These are phyloP conservation scores for Apaloderma vittatum DNA, from an alignment of 2,113 vertebrate genomes.

Conservation along the genomic window DNA sequence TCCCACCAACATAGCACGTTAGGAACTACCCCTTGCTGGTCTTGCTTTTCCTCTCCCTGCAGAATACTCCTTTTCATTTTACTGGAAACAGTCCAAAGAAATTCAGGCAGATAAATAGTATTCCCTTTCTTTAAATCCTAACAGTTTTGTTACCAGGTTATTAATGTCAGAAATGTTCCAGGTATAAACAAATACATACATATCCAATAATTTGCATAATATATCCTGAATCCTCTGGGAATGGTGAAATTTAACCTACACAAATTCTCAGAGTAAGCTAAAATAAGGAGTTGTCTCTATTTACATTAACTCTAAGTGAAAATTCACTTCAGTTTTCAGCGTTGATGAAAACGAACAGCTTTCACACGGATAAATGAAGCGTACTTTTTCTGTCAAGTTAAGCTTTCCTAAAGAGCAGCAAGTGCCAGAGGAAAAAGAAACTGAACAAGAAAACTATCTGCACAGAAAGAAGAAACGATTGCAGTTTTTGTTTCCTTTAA, in stretches of 20 bases:
- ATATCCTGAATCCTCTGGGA: neutral
- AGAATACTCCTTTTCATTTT: neutral
- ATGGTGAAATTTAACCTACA: neutral
- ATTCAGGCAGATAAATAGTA: neutral
- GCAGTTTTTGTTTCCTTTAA: neutral
- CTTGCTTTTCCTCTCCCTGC: neutral
- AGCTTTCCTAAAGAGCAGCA: neutral
- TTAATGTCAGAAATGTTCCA: neutral
- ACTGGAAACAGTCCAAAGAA: neutral
- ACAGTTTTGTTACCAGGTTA: neutral
- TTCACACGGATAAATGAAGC: neutral
- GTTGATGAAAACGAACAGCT: neutral
- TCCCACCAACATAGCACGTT: accelerated
- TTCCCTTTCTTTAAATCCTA: neutral
- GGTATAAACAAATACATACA: neutral
- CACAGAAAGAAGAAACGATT: neutral
- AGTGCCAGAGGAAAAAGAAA: neutral
- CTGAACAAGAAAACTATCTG: neutral
- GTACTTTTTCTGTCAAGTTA: neutral
- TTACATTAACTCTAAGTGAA: neutral
- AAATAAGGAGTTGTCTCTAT: neutral
- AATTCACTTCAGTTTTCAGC: neutral
- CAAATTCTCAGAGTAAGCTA: neutral
- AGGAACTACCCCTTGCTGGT: neutral
- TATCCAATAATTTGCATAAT: neutral